Base-by-base conservation (phyloP, 2,113 vertebrate species). In the Azemiops feae region DNA sequence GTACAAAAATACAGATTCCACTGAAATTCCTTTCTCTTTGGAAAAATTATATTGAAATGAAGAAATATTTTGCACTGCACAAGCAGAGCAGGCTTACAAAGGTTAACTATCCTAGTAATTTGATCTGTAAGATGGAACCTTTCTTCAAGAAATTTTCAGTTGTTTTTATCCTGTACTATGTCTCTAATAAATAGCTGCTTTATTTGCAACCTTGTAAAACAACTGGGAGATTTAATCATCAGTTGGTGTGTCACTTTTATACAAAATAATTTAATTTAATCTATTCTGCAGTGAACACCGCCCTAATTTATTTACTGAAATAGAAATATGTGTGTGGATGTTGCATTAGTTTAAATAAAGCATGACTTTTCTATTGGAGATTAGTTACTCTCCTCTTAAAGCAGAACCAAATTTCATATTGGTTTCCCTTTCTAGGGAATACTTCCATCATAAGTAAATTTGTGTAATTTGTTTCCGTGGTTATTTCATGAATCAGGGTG, bases 341-440 rank as follows among this genome's bases (percentile, higher is more conserved):
- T 60, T 50, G 23, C 14, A 94, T 16, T 20, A 64, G 9, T 27
- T 87, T 27, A 4, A 45, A 54, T 91, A 93, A 92, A 89, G 88
- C 27, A n/a, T 57, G 89, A 55, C 10, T 81, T 95, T 95, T 81
- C 91, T 93, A 12, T 92, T 90, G 90, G 91, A 81, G 74, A 22
- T 81, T 88, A 86, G 60, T 87, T 88, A 39, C 85, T 88, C 60
- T 4, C 4, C 94, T 93, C 92, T 92, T 94, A 64, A 20, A 50
- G 87, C 43, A 52, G 39, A 58, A 43, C 87, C 12, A 27, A 0
- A 94, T 90, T 88, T 90, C 81, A 92, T 74, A 45, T 89, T 53
- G 22, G 25, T 8, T 53, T 85, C 45, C 27, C 27, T 4, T 86
- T 22, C 47, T 58, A n/a, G 90, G 64, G 20, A 89, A 39, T 90